A percentile compares a stretch with the other conserved stretches of the same genome.
Evolutionary conservation across 1,140 invertebrate genomes (phyloP).

Genomic region (Drosophila bifasciata): DNA sequence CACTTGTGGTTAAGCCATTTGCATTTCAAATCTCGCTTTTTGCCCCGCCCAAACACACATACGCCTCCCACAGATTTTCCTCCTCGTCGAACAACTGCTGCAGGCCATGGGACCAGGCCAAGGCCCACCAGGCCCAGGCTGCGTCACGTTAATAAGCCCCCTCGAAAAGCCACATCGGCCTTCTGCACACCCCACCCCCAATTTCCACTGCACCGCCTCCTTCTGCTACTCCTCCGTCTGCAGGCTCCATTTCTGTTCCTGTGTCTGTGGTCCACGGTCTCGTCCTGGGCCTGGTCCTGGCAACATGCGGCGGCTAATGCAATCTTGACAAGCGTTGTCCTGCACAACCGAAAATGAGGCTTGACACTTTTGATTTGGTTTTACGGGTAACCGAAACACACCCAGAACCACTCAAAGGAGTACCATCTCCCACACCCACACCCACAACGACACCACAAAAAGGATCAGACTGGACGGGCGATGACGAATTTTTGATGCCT

Average conservation of each 20-base stretch:
- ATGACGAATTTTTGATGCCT: slow-evolving; percentile 63
- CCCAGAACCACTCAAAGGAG: background rate
- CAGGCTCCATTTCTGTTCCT: no score
- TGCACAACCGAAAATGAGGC: slow-evolving; percentile 71
- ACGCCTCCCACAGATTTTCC: slow-evolving; percentile 6
- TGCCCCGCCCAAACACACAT: background rate
- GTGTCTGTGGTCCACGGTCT: no score
- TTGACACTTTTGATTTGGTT: slow-evolving; percentile 79
- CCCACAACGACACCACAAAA: background rate
- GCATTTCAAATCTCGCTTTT: slow-evolving; percentile 65
- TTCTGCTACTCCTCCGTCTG: no score
- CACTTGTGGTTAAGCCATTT: slow-evolving; percentile 52
- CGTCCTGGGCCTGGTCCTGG: background rate
- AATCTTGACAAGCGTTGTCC: slow-evolving; percentile 70
- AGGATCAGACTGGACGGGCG: slow-evolving; percentile 16
- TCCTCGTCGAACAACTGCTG: background rate
- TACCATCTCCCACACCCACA: no score
- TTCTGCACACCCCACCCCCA: no score
- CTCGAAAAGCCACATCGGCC: slow-evolving; percentile 6
- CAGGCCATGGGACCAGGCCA: background rate
- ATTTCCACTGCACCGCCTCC: no score
- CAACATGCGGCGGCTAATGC: slow-evolving; percentile 64
- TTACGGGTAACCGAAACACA: slow-evolving; percentile 28
- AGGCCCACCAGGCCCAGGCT: no score
- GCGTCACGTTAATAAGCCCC: slow-evolving; percentile 51